Evolutionary conservation across 1,140 invertebrate genomes (phyloP).

Genomic region (Probaryconus sp.): DNA sequence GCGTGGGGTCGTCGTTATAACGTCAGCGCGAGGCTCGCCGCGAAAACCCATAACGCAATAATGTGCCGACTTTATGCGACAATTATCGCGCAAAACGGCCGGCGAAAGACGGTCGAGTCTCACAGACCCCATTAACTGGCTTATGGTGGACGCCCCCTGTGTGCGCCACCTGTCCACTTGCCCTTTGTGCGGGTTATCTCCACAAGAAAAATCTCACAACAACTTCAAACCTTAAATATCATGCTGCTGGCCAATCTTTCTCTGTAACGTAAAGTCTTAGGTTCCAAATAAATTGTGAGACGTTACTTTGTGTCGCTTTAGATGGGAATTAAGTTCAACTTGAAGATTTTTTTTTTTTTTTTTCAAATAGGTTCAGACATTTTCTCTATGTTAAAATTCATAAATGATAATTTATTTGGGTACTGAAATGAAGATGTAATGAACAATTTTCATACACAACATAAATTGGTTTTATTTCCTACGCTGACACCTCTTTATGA

Average conservation of each 20-base stretch:
- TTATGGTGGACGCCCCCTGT: conserved; percentile 67
- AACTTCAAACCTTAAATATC: conserved; percentile 41
- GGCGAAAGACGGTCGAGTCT: conserved; percentile 66
- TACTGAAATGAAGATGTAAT: too few relatives aligned
- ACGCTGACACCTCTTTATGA: too few relatives aligned
- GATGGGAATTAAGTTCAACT: too few relatives aligned
- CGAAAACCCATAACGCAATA: conserved; percentile 72
- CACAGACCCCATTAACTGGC: conserved; percentile 68
- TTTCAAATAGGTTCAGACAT: too few relatives aligned
- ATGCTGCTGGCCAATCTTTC: conserved; percentile 24
- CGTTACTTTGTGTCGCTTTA: conserved; percentile 29
- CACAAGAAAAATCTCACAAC: conserved; percentile 43
- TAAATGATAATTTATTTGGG: too few relatives aligned
- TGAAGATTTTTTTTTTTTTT: too few relatives aligned
- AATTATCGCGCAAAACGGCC: conserved; percentile 72
- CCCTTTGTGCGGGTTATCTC: conserved; percentile 16
- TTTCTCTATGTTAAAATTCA: too few relatives aligned
- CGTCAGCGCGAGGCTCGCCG: conserved; percentile 61
- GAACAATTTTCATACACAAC: too few relatives aligned
- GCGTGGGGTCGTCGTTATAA: conserved; percentile 71
- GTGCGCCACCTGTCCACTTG: conserved; percentile 72
- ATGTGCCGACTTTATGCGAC: conserved; percentile 76
- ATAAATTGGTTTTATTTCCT: too few relatives aligned
- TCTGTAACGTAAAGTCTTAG: conserved; percentile 28
- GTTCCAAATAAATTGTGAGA: conserved; percentile 15